Percentiles rank a stretch among this genome's conserved stretches.
Conservation (phyloP, 2,888 invertebrate genomes). For the Harmothoe impar region DNA sequence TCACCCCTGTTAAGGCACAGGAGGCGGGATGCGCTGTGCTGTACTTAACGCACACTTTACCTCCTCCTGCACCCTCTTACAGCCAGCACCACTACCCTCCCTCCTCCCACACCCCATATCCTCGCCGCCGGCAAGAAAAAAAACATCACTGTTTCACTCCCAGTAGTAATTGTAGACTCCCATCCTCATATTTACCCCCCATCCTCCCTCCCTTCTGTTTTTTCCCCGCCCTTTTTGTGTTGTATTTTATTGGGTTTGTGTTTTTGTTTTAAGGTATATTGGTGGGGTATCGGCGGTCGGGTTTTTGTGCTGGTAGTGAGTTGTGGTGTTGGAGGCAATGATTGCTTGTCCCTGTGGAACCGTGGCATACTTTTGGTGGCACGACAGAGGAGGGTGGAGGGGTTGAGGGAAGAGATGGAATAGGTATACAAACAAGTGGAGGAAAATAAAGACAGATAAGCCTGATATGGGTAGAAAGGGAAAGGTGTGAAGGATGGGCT, state of each 20-base stretch:
- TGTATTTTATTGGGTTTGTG: neutral
- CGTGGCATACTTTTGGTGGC: no score
- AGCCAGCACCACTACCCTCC: neutral
- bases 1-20: conserved; percentile 34
- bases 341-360: neutral
- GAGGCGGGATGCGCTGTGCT: neutral
- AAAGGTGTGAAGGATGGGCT: no score
- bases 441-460: no score
- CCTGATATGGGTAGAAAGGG: no score
- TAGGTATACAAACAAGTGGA: no score
- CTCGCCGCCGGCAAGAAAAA: neutral
- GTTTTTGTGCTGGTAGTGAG: no score
- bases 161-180: conserved; percentile 1
- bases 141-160: neutral
- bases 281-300: neutral
- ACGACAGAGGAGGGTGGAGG: no score
- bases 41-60: conserved; percentile 39
- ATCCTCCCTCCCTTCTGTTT: neutral
- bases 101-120: neutral
- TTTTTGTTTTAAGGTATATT: neutral
- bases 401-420: no score
- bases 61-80: neutral
- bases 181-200: neutral
- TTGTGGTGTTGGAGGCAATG: neutral
- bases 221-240: neutral